These are phyloP conservation scores for fruit fly (Drosophila melanogaster) DNA, from an alignment of 1,140 invertebrate genomes.

Conservation along the genomic window Release_6_plus_ISO1_MT NT_033777.3:17102501-17103000, in stretches of 20 bases:
- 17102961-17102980: slow-evolving; percentile 6
- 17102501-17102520: slow-evolving; percentile 23
- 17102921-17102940: not conserved
- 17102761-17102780: no score
- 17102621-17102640: slow-evolving; percentile 16
- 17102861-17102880: not conserved
- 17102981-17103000: not conserved
- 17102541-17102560: slow-evolving; percentile 54
- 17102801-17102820: no score
- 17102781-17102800: no score
- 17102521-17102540: slow-evolving; percentile 38
- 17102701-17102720: not conserved
- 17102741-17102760: no score
- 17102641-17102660: not conserved
- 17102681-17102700: slow-evolving; percentile 1
- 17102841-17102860: not conserved
- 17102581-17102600: slow-evolving; percentile 34
- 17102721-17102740: not conserved
- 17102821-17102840: not conserved
- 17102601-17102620: slow-evolving; percentile 17
- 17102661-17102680: not conserved
- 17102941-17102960: not conserved
- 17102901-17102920: not conserved
- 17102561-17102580: slow-evolving; percentile 37
- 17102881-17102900: not conserved